Evolutionary conservation across 2,888 invertebrate genomes (phyloP).

Genomic region (Gastrophysa polygoni): DNA sequence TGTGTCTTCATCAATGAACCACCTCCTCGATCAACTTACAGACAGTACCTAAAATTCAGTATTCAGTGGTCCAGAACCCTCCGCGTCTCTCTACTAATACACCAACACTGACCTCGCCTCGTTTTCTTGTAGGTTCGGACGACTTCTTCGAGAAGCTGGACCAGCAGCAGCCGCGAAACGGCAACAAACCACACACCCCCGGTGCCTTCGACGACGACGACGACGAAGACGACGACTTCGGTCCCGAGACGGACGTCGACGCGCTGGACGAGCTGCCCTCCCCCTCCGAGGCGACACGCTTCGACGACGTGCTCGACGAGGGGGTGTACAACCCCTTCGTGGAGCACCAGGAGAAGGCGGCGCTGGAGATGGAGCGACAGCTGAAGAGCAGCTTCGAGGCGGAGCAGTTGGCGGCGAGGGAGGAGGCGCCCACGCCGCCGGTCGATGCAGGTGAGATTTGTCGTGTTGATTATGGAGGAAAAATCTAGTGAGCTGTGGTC

Average conservation of each 20-base stretch:
- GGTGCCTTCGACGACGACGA: constrained; percentile 56
- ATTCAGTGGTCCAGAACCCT: no score
- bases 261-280: constrained; percentile 63
- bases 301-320: constrained; percentile 14
- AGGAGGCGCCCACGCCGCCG: constrained; percentile 67
- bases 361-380: constrained; percentile 40
- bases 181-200: constrained; percentile 43
- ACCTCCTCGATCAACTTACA: no score
- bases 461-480: no score
- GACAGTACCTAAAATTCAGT: no score
- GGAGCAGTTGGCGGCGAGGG: constrained; percentile 51
- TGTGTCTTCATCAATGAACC: no score
- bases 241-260: constrained; percentile 79
- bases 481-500: no score
- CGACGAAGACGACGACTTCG: constrained; percentile 67
- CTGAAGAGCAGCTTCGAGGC: constrained; percentile 39
- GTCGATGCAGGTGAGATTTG: constrained; percentile 64
- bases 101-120: no score
- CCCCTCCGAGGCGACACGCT: constrained; percentile 44
- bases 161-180: constrained; percentile 39
- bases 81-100: no score
- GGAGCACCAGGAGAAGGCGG: constrained; percentile 47
- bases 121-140: constrained; percentile 40
- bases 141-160: constrained; percentile 31
- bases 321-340: constrained; percentile 48